Evolutionary conservation across 2,113 vertebrate species (phyloP), one percentile per base, ranked within the genome.

Genomic region (Blennius ocellaris): DNA sequence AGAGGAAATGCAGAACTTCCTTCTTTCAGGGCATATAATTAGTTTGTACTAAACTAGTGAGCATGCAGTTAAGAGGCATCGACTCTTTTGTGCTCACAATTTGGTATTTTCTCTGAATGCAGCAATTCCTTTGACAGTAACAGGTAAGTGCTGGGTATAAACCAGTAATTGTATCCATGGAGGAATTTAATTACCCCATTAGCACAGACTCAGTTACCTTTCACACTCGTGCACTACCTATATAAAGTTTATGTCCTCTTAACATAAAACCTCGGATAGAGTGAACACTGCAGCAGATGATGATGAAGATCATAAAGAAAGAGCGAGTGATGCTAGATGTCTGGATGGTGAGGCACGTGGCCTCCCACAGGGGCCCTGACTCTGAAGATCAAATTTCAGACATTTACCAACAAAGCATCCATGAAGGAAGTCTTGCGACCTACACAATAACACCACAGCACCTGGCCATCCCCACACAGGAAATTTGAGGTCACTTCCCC

Each of bases 401-500:
- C 88, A 58, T 90, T 91, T 90, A 92, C 89, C 88, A 90, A 91
- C 88, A 87, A 82, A 87, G 82, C 79, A 30, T 85, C 76, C 71
- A 78, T 62, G 87, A 85, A 93, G 92, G 91, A 93, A 94, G 89
- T 87, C 85, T 59, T 67, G 86, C 36, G 65, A 78, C 85, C 78
- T 86, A 84, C 85, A 86, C 80, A 91, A 86, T 83, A 86, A 82
- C 77, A 87, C 69, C 75, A 47, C 83, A 76, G 85, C 90, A 92
- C 90, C 92, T 93, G 92, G 93, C 72, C 48, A 67, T 78, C 88
- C 69, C 75, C 70, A 78, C 47, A 77, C 87, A 92, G 92, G 91
- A 93, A 94, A 86, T 75, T 78, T 83, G 89, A 90, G 87, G 89
- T 91, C 85, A 94, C 84, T 85, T 90, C 91, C 90, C 80, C 84